These are phyloP conservation scores for Arctia plantaginis DNA, from an alignment of 2,888 invertebrate genomes.

Conservation along the genomic window DNA sequence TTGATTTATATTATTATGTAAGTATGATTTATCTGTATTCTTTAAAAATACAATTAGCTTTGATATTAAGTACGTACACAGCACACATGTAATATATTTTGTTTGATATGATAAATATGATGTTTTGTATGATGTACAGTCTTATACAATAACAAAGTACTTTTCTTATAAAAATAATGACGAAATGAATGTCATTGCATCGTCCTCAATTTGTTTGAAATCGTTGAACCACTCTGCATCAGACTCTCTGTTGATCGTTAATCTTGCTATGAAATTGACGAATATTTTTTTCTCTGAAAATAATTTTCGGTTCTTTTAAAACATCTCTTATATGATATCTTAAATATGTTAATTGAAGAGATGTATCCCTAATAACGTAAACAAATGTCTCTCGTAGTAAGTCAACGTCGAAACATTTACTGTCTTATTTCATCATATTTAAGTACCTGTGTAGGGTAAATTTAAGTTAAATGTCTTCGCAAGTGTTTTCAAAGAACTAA, in stretches of 20 bases:
- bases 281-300: background rate
- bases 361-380: background rate
- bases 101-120: background rate
- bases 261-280: background rate
- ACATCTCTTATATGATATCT: background rate
- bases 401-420: too few species aligned
- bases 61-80: background rate
- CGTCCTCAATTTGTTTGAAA: conserved; percentile 9
- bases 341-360: too few species aligned
- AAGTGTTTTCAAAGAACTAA: too few species aligned
- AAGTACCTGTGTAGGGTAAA: too few species aligned
- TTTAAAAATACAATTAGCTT: background rate
- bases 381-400: background rate
- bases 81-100: background rate
- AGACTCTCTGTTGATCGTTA: background rate
- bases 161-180: conserved; percentile 4
- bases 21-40: too few species aligned
- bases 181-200: conserved; percentile 2
- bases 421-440: too few species aligned
- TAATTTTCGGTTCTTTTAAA: background rate
- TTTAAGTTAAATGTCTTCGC: too few species aligned
- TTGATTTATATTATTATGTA: background rate
- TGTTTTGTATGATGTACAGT: background rate
- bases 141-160: background rate
- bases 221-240: conserved; percentile 1